These are phyloP conservation scores for Chelon labrosus DNA, from an alignment of 2,797 vertebrate genomes.

Conservation along the genomic window DNA sequence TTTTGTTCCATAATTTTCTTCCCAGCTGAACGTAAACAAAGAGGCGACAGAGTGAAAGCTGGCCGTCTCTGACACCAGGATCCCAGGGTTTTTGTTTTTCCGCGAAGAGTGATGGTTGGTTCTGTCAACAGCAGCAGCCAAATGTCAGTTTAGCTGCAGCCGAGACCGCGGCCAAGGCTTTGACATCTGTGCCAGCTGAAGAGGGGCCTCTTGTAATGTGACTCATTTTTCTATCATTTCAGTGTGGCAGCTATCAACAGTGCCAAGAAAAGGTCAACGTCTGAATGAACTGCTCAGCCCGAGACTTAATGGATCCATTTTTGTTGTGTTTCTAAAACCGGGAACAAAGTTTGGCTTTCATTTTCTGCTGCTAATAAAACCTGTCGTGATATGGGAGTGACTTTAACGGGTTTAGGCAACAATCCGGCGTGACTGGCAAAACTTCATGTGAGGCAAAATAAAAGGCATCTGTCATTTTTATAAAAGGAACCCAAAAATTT, in stretches of 20 bases:
- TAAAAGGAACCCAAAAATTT: too few relatives aligned
- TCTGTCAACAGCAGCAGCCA: constrained; percentile 3
- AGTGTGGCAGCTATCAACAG: constrained; percentile 18
- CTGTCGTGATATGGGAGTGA: too few relatives aligned
- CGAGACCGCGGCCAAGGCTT: not conserved
- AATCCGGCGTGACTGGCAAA: too few relatives aligned
- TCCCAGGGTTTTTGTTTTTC: not conserved
- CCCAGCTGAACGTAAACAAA: not conserved
- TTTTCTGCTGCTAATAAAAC: not conserved
- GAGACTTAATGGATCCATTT: constrained; percentile 15
- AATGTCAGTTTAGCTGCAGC: constrained; percentile 24
- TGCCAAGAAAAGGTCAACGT: constrained; percentile 34
- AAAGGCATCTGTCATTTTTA: too few relatives aligned
- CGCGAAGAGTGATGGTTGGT: not conserved
- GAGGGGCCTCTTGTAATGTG: constrained; percentile 16
- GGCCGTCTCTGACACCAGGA: not conserved
- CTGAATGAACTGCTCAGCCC: constrained; percentile 19
- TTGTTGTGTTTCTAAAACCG: not conserved
- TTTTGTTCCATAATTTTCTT: not conserved
- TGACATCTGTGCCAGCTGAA: constrained; percentile 2
- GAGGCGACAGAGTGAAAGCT: not conserved
- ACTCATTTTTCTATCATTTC: constrained; percentile 28
- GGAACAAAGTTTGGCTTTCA: not conserved
- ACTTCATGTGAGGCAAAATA: too few relatives aligned
- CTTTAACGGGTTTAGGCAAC: not conserved